Evolutionary conservation across 2,888 invertebrate species (phyloP).

Genomic region (Dastarcus helophoroides): DNA sequence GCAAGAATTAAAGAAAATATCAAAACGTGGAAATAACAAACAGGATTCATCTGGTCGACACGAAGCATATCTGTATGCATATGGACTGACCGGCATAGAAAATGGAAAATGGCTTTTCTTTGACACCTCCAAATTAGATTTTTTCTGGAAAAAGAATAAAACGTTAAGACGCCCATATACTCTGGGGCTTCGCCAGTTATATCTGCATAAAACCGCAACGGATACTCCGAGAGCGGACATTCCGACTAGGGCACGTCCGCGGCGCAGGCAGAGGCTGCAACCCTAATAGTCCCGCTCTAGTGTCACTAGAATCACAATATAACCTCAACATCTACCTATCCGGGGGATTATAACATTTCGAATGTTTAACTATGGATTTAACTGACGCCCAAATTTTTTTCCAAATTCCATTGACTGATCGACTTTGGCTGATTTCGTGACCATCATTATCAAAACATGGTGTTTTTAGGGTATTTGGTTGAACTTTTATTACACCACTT

Average conservation of each 20-base stretch:
- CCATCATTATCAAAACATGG: too few species aligned
- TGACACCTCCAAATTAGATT: conserved; percentile 42
- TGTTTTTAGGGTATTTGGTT: too few species aligned
- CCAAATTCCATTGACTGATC: too few species aligned
- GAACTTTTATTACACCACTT: too few species aligned
- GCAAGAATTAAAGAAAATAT: too few species aligned
- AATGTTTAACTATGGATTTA: too few species aligned
- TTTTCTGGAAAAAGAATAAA: conserved; percentile 36
- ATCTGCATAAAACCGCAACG: conserved; percentile 28
- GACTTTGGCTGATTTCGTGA: too few species aligned
- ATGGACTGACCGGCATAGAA: conserved; percentile 33
- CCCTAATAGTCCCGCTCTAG: background rate
- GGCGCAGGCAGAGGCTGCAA: background rate
- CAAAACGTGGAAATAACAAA: too few species aligned
- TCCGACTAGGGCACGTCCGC: background rate
- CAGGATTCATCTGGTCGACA: conserved; percentile 33
- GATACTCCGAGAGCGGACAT: conserved; percentile 4
- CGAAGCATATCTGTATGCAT: conserved; percentile 32
- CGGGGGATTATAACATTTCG: too few species aligned
- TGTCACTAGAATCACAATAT: background rate
- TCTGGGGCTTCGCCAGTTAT: conserved; percentile 32
- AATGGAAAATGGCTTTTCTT: conserved; percentile 41
- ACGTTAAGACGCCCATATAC: conserved; percentile 33
- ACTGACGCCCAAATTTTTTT: too few species aligned
- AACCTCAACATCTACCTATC: too few species aligned